Evolutionary conservation across 2,113 vertebrate species (phyloP), one percentile per base, ranked within the genome.

Genomic region (Protobothrops flavoviridis): DNA sequence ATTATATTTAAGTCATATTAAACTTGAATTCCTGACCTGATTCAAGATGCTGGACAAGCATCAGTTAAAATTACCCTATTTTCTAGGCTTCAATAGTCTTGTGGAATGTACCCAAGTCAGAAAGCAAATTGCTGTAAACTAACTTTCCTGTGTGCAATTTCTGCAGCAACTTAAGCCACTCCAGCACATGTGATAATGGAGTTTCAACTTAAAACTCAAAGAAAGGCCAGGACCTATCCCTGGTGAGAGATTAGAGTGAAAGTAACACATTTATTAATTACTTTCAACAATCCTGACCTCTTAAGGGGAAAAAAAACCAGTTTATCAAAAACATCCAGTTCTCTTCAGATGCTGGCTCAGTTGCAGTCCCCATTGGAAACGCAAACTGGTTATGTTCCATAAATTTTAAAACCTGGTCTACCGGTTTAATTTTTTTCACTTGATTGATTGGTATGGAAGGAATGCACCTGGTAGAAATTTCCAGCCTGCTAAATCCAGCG

Each of bases 401-500:
- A 94, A 97, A 94, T 93, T 95, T 96, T 94, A 96, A 92, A 95
- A 95, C 88, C 92, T 53, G 93, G 94, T 93, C 96, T 97, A 93
- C 96, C 94, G 95, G 90, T 94, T 94, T 95, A 91, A 91, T 95
- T 96, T 96, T 74, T 95, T 96, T 92, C 85, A 96, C 95, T 95
- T 96, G 95, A 97, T 93, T 94, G 96, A 95, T 94, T 95, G 98
- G 97, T 97, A 98, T 98, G 97, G 97, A 91, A 97, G 94, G 98
- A 98, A 98, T 98, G 97, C 57, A 53, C 96, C 97, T 96, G 95
- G 96, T 95, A 96, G 96, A 94, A 96, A 96, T 97, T 96, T 93
- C 96, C 95, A 94, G 96, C 96, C 95, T 94, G 92, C 93, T 50
- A 95, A 97, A 91, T 95, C 12, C 94, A 89, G 87, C 11, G 81